Evolutionary conservation across 2,888 invertebrate species (phyloP).

Genomic region (Sycophila texana): DNA sequence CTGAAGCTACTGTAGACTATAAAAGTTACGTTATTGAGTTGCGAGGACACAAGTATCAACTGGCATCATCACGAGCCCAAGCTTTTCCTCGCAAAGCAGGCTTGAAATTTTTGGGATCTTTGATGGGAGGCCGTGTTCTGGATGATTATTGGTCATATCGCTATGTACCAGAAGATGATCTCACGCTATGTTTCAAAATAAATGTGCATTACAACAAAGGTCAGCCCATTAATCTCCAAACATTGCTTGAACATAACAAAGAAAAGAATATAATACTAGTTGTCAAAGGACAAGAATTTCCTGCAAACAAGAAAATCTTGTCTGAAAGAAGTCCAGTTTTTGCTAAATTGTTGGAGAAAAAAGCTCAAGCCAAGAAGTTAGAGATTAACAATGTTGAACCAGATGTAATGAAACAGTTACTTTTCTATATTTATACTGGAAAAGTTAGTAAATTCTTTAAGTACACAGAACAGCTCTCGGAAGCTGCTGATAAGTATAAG

Average conservation of each 20-base stretch:
- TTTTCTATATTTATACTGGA: slow-evolving; percentile 22
- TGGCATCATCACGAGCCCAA: not conserved
- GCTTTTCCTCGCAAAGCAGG: slow-evolving; percentile 21
- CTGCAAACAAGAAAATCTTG: slow-evolving; percentile 28
- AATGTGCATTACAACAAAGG: slow-evolving; percentile 12
- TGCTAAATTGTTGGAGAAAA: slow-evolving; percentile 25
- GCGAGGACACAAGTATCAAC: not conserved
- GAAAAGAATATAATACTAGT: slow-evolving; percentile 13
- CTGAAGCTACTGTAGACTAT: not conserved
- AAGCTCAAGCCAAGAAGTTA: not conserved
- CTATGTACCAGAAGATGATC: slow-evolving; percentile 12
- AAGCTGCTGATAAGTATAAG: slow-evolving; percentile 31
- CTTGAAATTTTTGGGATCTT: slow-evolving; percentile 24
- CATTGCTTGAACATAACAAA: slow-evolving; percentile 3
- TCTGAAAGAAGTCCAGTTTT: slow-evolving; percentile 30
- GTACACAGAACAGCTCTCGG: not conserved
- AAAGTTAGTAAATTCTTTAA: slow-evolving; percentile 25
- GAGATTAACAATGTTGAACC: slow-evolving; percentile 20
- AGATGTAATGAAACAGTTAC: slow-evolving; percentile 23
- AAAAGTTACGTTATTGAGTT: not conserved
- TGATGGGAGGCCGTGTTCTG: not conserved
- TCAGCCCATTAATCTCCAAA: not conserved
- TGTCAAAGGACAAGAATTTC: slow-evolving; percentile 21
- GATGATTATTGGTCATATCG: slow-evolving; percentile 15
- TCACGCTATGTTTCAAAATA: slow-evolving; percentile 13